Base-by-base conservation (phyloP, 2,888 invertebrate genomes). In the Dasypolia templi region DNA sequence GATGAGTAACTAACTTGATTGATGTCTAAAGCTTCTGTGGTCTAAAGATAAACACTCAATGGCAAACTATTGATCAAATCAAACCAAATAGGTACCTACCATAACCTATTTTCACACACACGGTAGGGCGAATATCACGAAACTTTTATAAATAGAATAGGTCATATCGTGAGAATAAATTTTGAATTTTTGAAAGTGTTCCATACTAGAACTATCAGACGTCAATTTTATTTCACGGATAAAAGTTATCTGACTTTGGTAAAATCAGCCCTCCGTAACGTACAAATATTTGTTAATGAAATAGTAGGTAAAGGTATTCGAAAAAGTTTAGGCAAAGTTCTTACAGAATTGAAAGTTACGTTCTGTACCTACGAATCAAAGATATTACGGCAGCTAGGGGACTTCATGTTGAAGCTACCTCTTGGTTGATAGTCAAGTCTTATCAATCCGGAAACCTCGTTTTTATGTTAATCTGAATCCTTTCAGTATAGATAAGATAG, bases 391-490 rank as follows among this genome's bases (percentile, higher is more conserved):
- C 32, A 49, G 55, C 0, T 3, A 58, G 4, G n/a, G 17, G 14
- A 55, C 35, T 56, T 19, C 5, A 29, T 29, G 39, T n/a, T 29
- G 42, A 29, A 67, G 29, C 53, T 46, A 46, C 29, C 26, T 53
- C n/a, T 9, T 17, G 26, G 17, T 49, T 42, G 26, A 75, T 22
- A 56, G 35, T 29, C n/a, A 49, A 0, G 17, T 44, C 46, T 77
- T 77, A 77, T 79, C 77, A 35, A 29, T 61, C 49, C 79, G 73
- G 73, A 73, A 73, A 66, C 55, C 51, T 22, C 44, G 19, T 44
- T 66, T 79, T 70, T 64, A 64, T 35, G 44, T 49, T 32, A 77
- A 62, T 62, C 22, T 61, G 55, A 62, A 56, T 73, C 65, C 55
- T 44, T 66, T 62, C 14, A 19, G 49, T n/a, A 22, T 39, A 55